These are phyloP conservation scores for Probosciger aterrimus DNA, from an alignment of 2,113 vertebrate genomes.

Conservation along the genomic window DNA sequence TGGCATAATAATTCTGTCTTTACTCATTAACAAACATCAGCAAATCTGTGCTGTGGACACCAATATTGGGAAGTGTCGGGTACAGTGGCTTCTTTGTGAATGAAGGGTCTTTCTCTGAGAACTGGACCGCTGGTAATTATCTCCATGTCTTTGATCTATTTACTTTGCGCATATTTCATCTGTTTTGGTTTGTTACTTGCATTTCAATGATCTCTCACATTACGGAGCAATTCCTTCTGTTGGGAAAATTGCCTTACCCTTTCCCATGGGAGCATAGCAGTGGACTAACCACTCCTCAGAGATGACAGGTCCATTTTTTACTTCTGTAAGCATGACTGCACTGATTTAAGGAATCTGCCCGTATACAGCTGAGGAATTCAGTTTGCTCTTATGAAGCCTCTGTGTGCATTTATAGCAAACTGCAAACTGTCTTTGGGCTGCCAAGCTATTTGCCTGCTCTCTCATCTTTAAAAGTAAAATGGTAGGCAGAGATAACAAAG, in stretches of 20 bases:
- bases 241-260: conserved; percentile 50
- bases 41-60: not conserved
- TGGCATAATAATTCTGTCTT: conserved; percentile 27
- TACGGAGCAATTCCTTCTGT: conserved; percentile 2
- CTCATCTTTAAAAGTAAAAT: not conserved
- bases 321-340: conserved; percentile 39
- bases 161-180: conserved; percentile 56
- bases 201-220: conserved; percentile 56
- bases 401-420: not conserved
- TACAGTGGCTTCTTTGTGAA: conserved; percentile 59
- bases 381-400: not conserved
- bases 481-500: not conserved
- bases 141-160: conserved; percentile 59
- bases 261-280: conserved; percentile 52
- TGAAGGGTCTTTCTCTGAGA: conserved; percentile 36
- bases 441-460: not conserved
- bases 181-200: conserved; percentile 62
- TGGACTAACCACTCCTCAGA: not conserved
- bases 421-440: not conserved
- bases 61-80: not conserved
- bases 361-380: conserved; percentile 15
- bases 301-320: conserved; percentile 50
- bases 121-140: conserved; percentile 39
- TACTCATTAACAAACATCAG: conserved; percentile 29
- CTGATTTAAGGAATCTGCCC: conserved; percentile 37